Evolutionary conservation across 2,888 invertebrate genomes (phyloP), one percentile per base, ranked within the genome.

Genomic region (Drosophila falleni): DNA sequence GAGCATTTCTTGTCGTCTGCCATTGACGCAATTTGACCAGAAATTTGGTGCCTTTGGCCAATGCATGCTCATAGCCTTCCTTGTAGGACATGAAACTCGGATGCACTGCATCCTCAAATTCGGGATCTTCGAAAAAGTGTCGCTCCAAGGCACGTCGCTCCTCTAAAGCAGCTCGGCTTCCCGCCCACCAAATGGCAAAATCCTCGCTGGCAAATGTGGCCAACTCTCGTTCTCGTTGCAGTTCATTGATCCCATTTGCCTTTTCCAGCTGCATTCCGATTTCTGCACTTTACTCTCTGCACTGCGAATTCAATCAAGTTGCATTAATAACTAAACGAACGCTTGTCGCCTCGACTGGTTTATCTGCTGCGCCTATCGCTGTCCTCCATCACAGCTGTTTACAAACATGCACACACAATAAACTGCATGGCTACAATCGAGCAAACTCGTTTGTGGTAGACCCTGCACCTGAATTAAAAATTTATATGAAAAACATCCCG

Each of bases 21-120:
- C 96, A 93, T 41, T 95, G 93, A 50, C 95, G 94, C 23, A 97
- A 94, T 92, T 97, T 95, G 80, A 94, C 93, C 84, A 97, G 94
- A 49, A 97, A 92, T 31, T 94, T 86, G 1, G 74, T 81, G 16
- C 80, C 73, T 47, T 83, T 89, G 53, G 77, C 73, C 5, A 89
- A 16, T 0, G 82, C 80, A 31, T 89, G 71, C 55, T 91, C 90
- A 33, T 90, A 91, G 41, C 87, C 82, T 53, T 91, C 83, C 59
- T 87, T 87, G 63, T 91, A 86, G 5, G 91, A 91, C 66, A 91
- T 59, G 60, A 83, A 85, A 33, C 81, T 79, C 0, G 84, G 74
- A 60, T 81, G 82, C 19, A 79, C 61, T 0, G 78, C 39, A 70
- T 91, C 91, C 41, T 72, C 68, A 46, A 91, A 84, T 26, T 86